phyloP scores from a whole-genome alignment of 2,797 vertebrate genomes.

The Trematomus bernacchii region DNA sequence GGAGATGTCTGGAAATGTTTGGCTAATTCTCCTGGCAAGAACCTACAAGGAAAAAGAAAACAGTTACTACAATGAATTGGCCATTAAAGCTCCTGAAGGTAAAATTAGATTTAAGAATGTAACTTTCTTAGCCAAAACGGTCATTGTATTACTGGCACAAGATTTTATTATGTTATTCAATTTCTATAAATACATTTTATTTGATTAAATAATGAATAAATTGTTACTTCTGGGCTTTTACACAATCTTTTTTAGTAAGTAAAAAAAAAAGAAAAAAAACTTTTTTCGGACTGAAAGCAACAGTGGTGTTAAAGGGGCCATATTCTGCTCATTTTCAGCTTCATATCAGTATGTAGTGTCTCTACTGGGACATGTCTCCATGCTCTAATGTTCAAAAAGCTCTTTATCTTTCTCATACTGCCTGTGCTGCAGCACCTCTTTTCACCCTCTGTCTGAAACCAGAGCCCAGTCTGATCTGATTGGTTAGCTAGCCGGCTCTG shows the following conservation, averaged over 20 bases:
- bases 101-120: background rate
- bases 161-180: slow-evolving; percentile 46
- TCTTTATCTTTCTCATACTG: too few relatives aligned
- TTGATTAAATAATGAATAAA: slow-evolving; percentile 34
- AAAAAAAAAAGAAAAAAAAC: background rate
- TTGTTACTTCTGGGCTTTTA: slow-evolving; percentile 23
- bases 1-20: slow-evolving; percentile 1
- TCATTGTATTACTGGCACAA: slow-evolving; percentile 25
- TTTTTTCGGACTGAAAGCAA: slow-evolving; percentile 10
- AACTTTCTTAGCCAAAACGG: slow-evolving; percentile 8
- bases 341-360: too few relatives aligned
- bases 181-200: slow-evolving; percentile 14
- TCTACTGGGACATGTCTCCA: too few relatives aligned
- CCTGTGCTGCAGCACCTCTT: too few relatives aligned
- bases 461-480: too few relatives aligned
- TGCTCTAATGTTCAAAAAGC: too few relatives aligned
- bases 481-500: too few relatives aligned
- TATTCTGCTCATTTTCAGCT: too few relatives aligned
- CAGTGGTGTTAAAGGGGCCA: background rate
- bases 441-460: too few relatives aligned
- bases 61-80: background rate
- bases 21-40: slow-evolving; percentile 85
- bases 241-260: background rate
- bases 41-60: slow-evolving; percentile 67
- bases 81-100: background rate